These are phyloP conservation scores for Masticophis lateralis DNA, from an alignment of 2,797 vertebrate genomes.

Conservation along the genomic window DNA sequence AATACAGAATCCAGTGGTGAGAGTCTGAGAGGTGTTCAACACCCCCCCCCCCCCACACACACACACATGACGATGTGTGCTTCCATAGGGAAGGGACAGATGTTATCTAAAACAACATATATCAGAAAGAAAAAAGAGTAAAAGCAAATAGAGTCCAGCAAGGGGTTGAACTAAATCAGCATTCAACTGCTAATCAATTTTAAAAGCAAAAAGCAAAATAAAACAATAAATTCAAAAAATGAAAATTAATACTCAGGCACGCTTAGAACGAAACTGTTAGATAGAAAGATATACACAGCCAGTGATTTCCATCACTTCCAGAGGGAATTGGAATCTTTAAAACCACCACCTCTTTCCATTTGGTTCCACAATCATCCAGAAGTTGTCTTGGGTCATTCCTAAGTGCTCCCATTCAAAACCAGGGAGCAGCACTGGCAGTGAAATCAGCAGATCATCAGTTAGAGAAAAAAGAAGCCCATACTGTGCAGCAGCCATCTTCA, in stretches of 20 bases:
- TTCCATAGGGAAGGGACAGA: background rate
- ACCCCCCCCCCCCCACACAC: too few relatives aligned
- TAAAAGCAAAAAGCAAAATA: background rate
- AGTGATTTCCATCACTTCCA: background rate
- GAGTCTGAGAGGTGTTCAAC: background rate
- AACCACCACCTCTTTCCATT: background rate
- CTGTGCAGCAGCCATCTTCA: background rate
- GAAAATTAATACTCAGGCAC: background rate
- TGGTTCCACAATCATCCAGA: background rate
- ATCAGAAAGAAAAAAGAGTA: background rate
- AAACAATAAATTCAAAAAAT: background rate
- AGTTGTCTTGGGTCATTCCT: background rate
- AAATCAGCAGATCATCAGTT: background rate
- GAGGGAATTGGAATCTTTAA: background rate
- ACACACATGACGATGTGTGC: background rate
- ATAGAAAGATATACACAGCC: background rate
- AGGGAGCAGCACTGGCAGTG: background rate
- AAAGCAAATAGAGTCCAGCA: background rate
- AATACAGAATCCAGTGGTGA: background rate
- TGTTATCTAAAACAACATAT: background rate
- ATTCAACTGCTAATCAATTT: background rate
- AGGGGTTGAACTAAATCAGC: background rate
- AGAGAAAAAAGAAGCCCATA: background rate
- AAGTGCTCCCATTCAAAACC: background rate
- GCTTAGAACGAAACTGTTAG: background rate